Base-by-base conservation (phyloP, 1,140 invertebrate species). In the Portunus trituberculatus region DNA sequence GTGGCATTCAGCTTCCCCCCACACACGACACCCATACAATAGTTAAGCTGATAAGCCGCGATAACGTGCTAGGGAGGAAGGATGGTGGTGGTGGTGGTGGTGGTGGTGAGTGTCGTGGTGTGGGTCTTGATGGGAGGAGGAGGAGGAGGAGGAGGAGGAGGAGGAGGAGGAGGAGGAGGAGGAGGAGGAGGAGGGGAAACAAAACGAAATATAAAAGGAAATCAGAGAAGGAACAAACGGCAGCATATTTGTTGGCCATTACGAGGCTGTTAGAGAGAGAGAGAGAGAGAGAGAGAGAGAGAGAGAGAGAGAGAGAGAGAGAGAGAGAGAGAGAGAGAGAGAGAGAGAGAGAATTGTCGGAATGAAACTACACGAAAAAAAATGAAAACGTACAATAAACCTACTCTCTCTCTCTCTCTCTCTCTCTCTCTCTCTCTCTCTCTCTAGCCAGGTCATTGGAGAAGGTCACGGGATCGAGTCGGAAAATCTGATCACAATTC, bases 271-370 rank as follows among this genome's bases (percentile, higher is more conserved):
- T 12, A 76, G 67, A 16, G 67, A 76, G 67, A 76, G 67, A 76
- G 67, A 76, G 67, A 76, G 52, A 76, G n/a, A n/a, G 20, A 76
- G 67, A 76, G 67, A n/a, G 20, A n/a, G 67, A 76, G 67, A 76
- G 67, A 76, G n/a, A 76, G n/a, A 76, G 20, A 87, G n/a, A 91
- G 48, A 91, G 89, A 91, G 46, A 91, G 46, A 29, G 46, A 59
- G 48, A 59, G 48, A 91, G 48, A 91, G 48, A 59, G 46, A 91
- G 25, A 29, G n/a, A 59, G 89, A 29, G 46, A 91, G 46, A 59
- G 25, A 59, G n/a, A 91, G 46, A 52, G 20, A 28, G 46, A 29
- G 45, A 25, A 91, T 12, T 2, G 39, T 39, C 6, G 39, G 39
- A 39, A 39, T 39, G 39, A 39, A 39, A 39, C 6, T 39, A 59